Conservation (phyloP, 2,113 vertebrate species). For the Fulmarus glacialis region DNA sequence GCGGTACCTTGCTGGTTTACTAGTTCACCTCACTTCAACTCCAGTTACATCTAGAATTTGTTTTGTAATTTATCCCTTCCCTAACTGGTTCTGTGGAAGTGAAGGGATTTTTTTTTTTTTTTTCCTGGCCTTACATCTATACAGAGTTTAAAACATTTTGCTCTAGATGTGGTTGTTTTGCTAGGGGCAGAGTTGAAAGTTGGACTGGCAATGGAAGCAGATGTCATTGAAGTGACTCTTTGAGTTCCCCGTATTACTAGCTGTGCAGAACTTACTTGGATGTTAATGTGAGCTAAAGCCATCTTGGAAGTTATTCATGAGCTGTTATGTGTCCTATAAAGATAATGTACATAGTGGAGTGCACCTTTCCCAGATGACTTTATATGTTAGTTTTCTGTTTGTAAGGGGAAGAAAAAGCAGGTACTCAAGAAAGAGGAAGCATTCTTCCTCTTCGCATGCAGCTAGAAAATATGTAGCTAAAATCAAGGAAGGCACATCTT, state of each 20-base stretch:
- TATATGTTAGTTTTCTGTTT: neutral
- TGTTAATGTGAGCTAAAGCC: neutral
- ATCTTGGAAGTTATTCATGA: neutral
- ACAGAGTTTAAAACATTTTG: neutral
- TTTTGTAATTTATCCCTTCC: conserved; percentile 14
- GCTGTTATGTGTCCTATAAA: neutral
- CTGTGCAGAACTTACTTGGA: neutral
- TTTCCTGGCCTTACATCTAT: neutral
- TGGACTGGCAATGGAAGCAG: neutral
- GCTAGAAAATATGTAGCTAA: neutral
- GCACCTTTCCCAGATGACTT: neutral
- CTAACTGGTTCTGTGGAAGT: neutral
- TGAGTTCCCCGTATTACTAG: neutral
- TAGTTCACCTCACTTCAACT: conserved; percentile 20
- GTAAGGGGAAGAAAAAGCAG: neutral
- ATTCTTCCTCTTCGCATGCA: neutral
- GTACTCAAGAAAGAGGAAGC: neutral
- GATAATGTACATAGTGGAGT: neutral
- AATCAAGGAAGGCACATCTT: neutral
- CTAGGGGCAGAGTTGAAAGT: neutral
- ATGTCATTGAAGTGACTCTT: neutral
- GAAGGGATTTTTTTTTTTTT: neutral
- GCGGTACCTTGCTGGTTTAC: neutral
- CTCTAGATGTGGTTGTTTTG: neutral
- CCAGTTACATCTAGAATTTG: neutral